Evolutionary conservation across 2,888 invertebrate genomes (phyloP).

Genomic region (Heteromyza rotundicornis): DNA sequence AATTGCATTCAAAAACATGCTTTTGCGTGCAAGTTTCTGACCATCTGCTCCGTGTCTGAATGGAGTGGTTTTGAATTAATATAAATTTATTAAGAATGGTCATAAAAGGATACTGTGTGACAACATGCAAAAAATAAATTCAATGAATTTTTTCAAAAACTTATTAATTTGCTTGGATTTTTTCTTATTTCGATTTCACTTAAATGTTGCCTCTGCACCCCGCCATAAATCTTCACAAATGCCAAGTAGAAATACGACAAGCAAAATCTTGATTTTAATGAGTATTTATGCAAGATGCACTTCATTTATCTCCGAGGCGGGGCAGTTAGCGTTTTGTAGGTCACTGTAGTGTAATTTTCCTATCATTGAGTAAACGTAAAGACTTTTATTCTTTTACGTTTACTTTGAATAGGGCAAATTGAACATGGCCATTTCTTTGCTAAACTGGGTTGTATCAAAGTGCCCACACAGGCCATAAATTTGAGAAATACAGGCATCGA

Average conservation of each 20-base stretch:
- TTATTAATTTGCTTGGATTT: background rate
- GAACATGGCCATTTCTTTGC: no score
- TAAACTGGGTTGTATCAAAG: no score
- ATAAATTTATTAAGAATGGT: background rate
- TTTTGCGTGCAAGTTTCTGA: background rate
- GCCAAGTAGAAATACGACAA: background rate
- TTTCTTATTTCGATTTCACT: background rate
- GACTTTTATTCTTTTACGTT: no score
- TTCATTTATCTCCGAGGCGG: background rate
- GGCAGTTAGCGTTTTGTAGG: no score
- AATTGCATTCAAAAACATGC: no score
- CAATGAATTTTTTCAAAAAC: background rate
- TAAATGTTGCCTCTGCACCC: background rate
- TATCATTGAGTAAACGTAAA: no score
- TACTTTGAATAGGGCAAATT: no score
- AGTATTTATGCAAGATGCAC: background rate
- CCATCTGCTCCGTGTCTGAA: background rate
- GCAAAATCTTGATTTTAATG: background rate
- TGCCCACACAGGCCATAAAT: no score
- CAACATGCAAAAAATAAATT: background rate
- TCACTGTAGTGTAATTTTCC: no score
- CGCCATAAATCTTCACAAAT: background rate
- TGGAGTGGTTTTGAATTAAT: background rate
- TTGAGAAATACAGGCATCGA: no score
- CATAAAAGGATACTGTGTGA: slow-evolving; percentile 1